Conservation (phyloP, 1,140 invertebrate species). For the Solenopsis invicta region DNA sequence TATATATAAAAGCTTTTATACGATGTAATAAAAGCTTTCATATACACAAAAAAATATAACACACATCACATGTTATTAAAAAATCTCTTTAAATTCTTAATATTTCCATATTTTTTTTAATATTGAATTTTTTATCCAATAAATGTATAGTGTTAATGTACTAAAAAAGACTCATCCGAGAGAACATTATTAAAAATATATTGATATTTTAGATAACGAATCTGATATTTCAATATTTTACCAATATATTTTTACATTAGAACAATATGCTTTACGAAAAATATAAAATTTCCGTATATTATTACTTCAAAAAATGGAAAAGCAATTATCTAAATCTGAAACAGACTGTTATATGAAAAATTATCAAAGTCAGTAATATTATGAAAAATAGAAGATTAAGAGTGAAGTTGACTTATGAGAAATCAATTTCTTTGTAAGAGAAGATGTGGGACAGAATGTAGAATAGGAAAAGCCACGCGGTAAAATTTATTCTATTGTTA, state of each 20-base stretch:
- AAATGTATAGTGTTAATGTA: slow-evolving; percentile 15
- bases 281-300: background rate
- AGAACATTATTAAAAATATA: slow-evolving; percentile 14
- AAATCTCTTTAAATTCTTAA: slow-evolving; percentile 2
- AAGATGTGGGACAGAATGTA: background rate
- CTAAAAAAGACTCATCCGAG: background rate
- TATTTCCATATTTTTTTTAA: slow-evolving; percentile 29
- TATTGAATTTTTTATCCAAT: slow-evolving; percentile 31
- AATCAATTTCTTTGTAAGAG: slow-evolving; percentile 35
- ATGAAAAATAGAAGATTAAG: slow-evolving; percentile 25
- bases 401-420: slow-evolving; percentile 44
- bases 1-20: slow-evolving; percentile 14
- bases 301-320: background rate
- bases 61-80: background rate
- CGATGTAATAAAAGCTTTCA: slow-evolving; percentile 7
- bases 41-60: slow-evolving; percentile 9
- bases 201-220: slow-evolving; percentile 17
- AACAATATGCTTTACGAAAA: background rate
- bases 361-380: slow-evolving; percentile 46
- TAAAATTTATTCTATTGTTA: slow-evolving; percentile 21
- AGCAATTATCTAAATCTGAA: background rate
- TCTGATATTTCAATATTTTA: slow-evolving; percentile 2
- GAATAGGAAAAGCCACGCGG: background rate
- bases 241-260: background rate
- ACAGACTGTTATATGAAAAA: slow-evolving; percentile 18